Conservation (phyloP, 2,888 invertebrate genomes). For the Torymus auratus region DNA sequence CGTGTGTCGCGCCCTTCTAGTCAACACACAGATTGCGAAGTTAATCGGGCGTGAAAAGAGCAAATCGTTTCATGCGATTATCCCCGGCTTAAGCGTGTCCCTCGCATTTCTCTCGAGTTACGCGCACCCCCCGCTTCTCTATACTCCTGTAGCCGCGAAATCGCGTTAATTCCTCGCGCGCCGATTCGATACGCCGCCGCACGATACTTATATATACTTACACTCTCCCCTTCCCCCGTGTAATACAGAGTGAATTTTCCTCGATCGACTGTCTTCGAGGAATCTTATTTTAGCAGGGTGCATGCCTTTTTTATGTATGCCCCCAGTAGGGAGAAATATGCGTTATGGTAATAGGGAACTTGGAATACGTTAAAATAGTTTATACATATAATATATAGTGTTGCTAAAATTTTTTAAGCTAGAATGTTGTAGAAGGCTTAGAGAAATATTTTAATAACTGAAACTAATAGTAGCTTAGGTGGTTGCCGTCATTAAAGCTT, state of each 20-base stretch:
- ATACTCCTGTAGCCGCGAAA: conserved; percentile 15
- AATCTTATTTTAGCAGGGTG: not conserved
- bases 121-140: not conserved
- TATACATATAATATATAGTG: no score
- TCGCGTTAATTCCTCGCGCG: conserved; percentile 5
- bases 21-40: conserved; percentile 67
- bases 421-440: no score
- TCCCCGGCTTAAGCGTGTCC: conserved; percentile 67
- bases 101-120: conserved; percentile 39
- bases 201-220: no score
- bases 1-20: conserved; percentile 58
- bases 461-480: no score
- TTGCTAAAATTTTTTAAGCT: no score
- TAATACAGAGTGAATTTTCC: not conserved
- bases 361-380: no score
- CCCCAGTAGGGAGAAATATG: no score
- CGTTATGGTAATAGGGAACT: no score
- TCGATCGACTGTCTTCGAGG: conserved; percentile 10
- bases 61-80: conserved; percentile 74
- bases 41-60: conserved; percentile 75
- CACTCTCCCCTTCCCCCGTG: no score
- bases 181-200: not conserved
- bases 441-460: no score
- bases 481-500: no score
- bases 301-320: no score